These are phyloP conservation scores for Leptogaster cylindrica DNA, from an alignment of 2,888 invertebrate species.

Conservation along the genomic window DNA sequence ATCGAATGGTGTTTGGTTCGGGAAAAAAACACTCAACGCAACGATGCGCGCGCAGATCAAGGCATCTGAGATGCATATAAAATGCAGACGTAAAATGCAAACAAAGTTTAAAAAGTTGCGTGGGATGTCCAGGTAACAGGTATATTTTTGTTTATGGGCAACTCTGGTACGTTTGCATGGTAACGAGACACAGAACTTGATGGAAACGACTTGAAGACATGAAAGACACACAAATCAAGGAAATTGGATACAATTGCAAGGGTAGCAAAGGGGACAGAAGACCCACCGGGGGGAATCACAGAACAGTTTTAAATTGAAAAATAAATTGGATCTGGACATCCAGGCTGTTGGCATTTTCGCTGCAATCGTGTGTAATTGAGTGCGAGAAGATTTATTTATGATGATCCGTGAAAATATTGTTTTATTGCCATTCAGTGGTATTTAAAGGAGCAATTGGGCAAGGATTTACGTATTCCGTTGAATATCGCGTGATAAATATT, in stretches of 20 bases:
- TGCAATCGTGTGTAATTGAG: conserved; percentile 50
- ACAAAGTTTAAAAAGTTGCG: conserved; percentile 44
- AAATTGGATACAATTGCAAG: conserved; percentile 50
- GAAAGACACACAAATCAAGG: conserved; percentile 51
- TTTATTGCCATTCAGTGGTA: conserved; percentile 4
- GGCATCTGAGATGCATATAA: conserved; percentile 21
- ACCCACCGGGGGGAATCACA: background rate
- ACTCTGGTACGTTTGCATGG: conserved; percentile 41
- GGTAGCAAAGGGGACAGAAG: conserved; percentile 35
- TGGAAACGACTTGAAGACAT: conserved; percentile 51
- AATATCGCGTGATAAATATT: conserved; percentile 7
- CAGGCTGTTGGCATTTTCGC: conserved; percentile 19
- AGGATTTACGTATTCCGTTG: background rate
- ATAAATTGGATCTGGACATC: conserved; percentile 39
- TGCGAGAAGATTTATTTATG: conserved; percentile 50
- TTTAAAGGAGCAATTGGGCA: conserved; percentile 10
- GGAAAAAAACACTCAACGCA: background rate
- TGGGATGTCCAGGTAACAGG: conserved; percentile 48
- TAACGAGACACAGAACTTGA: conserved; percentile 48
- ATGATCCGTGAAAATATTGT: conserved; percentile 7
- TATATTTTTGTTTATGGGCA: conserved; percentile 50
- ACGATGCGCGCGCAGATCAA: conserved; percentile 28
- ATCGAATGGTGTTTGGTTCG: conserved; percentile 14
- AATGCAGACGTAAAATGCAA: conserved; percentile 38
- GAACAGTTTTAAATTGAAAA: conserved; percentile 39